phyloP scores from a whole-genome alignment of 2,113 vertebrate species.

The Ia io region DNA sequence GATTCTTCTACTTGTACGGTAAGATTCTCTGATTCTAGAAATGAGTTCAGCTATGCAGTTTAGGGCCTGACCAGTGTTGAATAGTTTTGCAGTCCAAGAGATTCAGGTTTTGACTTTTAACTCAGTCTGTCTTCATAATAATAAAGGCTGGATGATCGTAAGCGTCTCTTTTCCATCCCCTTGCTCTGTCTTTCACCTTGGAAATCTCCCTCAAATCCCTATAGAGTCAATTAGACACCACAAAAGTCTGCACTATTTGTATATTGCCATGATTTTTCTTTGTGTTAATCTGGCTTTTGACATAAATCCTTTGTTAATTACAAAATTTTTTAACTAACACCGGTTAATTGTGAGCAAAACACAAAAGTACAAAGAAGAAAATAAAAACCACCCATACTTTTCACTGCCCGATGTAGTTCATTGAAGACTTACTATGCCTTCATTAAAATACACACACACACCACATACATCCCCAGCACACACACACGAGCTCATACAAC shows the following conservation, averaged over 20 bases:
- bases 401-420: neutral
- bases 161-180: neutral
- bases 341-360: neutral
- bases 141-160: neutral
- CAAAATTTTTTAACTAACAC: neutral
- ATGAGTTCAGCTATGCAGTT: neutral
- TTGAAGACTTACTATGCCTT: neutral
- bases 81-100: neutral
- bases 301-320: constrained; percentile 41
- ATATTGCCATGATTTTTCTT: constrained; percentile 24
- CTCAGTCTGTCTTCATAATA: neutral
- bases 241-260: neutral
- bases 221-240: neutral
- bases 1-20: neutral
- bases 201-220: neutral
- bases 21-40: constrained; percentile 18
- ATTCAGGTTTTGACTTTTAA: neutral
- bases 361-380: constrained; percentile 10
- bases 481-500: neutral
- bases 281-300: constrained; percentile 39
- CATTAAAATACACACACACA: neutral
- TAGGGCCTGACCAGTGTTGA: neutral
- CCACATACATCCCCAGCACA: neutral
- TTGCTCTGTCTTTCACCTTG: neutral
- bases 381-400: constrained; percentile 39